Conservation (phyloP, 2,888 invertebrate genomes). For the Gymnoscelis rufifasciata region DNA sequence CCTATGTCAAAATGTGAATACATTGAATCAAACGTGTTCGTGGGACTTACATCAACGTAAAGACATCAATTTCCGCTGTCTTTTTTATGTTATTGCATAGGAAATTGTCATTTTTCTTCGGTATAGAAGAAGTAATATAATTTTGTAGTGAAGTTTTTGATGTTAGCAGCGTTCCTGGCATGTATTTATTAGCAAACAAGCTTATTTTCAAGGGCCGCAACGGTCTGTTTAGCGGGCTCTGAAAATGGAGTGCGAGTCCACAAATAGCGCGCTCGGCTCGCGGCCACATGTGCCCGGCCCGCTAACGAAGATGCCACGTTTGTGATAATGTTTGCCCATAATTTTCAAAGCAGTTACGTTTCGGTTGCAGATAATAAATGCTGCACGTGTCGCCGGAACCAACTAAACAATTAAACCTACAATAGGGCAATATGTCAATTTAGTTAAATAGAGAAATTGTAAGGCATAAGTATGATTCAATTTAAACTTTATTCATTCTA, state of each 20-base stretch:
- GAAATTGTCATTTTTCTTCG: constrained; percentile 52
- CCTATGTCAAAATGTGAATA: constrained; percentile 14
- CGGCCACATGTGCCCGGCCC: constrained; percentile 42
- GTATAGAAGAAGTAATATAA: constrained; percentile 45
- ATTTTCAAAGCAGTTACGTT: constrained; percentile 36
- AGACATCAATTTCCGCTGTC: constrained; percentile 39
- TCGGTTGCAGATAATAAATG: constrained; percentile 28
- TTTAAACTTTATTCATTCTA: too few species aligned
- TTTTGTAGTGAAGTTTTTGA: constrained; percentile 27
- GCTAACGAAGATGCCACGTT: constrained; percentile 53
- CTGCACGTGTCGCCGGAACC: constrained; percentile 20
- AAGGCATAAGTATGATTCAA: too few species aligned
- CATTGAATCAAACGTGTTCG: constrained; percentile 33
- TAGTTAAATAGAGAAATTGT: too few species aligned
- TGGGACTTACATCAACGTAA: constrained; percentile 29
- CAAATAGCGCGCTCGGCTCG: constrained; percentile 40
- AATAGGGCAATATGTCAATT: too few species aligned
- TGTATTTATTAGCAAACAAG: constrained; percentile 47
- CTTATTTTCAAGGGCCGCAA: constrained; percentile 46
- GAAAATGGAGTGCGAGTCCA: constrained; percentile 44
- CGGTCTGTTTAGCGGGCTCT: constrained; percentile 33
- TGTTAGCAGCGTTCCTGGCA: constrained; percentile 24
- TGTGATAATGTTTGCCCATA: constrained; percentile 40
- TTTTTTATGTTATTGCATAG: constrained; percentile 39
- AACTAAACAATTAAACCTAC: not conserved